phyloP scores from a whole-genome alignment of 2,888 invertebrate species.

The Drosophila kanekoi region DNA sequence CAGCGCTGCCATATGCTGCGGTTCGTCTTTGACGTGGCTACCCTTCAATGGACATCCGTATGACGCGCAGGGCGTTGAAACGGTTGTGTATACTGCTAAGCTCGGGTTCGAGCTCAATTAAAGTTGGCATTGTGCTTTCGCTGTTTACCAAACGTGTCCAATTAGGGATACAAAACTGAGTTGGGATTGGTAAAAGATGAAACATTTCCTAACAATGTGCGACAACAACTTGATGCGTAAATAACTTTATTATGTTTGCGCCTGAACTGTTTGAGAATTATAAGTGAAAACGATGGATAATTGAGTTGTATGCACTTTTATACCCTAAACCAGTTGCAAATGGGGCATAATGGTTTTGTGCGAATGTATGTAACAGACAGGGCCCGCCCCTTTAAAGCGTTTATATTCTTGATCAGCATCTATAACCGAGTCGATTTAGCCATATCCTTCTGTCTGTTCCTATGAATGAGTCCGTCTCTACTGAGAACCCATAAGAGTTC shows the following conservation, averaged over 20 bases:
- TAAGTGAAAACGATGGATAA: background rate
- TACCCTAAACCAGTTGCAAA: too few species aligned
- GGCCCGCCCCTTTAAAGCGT: too few species aligned
- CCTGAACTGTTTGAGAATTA: conserved; percentile 7
- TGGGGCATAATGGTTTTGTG: too few species aligned
- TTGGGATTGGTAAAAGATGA: conserved; percentile 5
- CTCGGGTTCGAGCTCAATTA: conserved; percentile 6
- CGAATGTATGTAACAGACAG: too few species aligned
- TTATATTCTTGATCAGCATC: too few species aligned
- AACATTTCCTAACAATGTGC: background rate
- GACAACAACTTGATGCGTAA: background rate
- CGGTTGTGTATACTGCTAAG: background rate
- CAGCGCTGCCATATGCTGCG: conserved; percentile 38
- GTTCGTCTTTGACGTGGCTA: conserved; percentile 11
- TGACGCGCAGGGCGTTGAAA: conserved; percentile 1
- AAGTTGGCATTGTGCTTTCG: conserved; percentile 1
- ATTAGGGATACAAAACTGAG: conserved; percentile 9
- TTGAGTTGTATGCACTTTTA: background rate
- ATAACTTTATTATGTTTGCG: background rate
- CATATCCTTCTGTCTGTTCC: too few species aligned
- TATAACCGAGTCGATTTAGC: too few species aligned
- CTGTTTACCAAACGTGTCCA: background rate
- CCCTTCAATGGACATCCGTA: conserved; percentile 16
- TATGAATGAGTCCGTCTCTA: too few species aligned
- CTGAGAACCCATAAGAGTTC: too few species aligned